Conservation (phyloP, 1,140 invertebrate genomes). For the Teleogryllus occipitalis region DNA sequence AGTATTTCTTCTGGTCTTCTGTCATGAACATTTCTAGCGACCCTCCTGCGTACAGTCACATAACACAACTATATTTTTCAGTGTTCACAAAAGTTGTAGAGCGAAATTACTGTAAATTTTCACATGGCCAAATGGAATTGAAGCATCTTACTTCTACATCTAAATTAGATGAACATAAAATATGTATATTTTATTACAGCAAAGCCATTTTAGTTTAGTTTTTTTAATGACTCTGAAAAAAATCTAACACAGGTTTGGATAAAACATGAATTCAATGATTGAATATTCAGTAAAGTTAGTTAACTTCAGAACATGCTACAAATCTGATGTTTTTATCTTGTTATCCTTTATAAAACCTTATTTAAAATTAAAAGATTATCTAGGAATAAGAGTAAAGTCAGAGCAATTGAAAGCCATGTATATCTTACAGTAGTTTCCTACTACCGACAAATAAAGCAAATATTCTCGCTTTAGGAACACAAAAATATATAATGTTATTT, state of each 20-base stretch:
- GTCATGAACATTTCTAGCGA: slow-evolving; percentile 99
- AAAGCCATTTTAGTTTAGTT: not conserved
- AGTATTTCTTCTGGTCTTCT: slow-evolving; percentile 99
- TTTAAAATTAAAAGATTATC: not conserved
- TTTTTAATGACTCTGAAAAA: not conserved
- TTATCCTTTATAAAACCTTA: not conserved
- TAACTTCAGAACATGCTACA: not conserved
- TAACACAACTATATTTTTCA: slow-evolving; percentile 6
- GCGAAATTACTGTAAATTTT: not conserved
- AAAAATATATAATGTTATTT: too few species aligned
- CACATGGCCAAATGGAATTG: not conserved
- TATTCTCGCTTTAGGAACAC: too few species aligned
- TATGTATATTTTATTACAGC: not conserved
- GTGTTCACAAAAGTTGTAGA: not conserved
- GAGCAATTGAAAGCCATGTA: not conserved
- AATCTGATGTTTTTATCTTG: not conserved
- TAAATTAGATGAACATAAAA: not conserved
- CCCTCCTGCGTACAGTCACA: slow-evolving; percentile 63
- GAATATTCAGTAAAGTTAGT: not conserved
- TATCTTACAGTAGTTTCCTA: not conserved
- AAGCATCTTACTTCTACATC: too few species aligned
- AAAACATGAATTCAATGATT: not conserved
- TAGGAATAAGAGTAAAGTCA: not conserved
- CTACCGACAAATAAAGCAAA: too few species aligned
- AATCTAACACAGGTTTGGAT: not conserved